Evolutionary conservation across 2,888 invertebrate species (phyloP).

Genomic region (Nezara viridula): DNA sequence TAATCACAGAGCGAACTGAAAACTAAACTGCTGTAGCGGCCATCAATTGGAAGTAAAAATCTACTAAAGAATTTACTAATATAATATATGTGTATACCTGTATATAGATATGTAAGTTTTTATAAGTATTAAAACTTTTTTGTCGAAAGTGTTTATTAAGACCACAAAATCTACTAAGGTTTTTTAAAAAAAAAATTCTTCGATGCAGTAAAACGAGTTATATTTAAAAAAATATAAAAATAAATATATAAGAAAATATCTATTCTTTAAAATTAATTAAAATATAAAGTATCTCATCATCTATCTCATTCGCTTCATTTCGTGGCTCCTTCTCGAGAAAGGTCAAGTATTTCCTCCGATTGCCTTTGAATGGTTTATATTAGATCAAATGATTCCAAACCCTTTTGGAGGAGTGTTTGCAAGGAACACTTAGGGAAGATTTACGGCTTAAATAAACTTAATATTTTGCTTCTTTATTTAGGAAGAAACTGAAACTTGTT

Average conservation of each 20-base stretch:
- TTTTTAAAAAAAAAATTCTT: no score
- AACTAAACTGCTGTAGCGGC: no score
- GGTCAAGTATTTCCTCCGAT: not conserved
- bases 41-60: no score
- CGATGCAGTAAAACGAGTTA: not conserved
- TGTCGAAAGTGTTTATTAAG: no score
- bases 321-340: not conserved
- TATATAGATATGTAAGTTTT: no score
- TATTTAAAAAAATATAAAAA: not conserved
- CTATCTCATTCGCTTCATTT: not conserved
- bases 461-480: not conserved
- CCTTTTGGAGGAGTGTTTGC: not conserved
- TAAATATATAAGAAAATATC: not conserved
- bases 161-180: no score
- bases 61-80: no score
- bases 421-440: constrained; percentile 4
- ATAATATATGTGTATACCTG: no score
- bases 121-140: no score
- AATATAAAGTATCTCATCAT: not conserved
- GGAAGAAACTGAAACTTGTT: constrained; percentile 15
- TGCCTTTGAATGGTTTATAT: constrained; percentile 4
- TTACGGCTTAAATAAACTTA: not conserved
- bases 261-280: not conserved
- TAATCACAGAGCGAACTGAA: no score
- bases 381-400: constrained; percentile 12